These are phyloP conservation scores for Malacoraja senta DNA, from an alignment of 2,797 vertebrate genomes.

Conservation along the genomic window DNA sequence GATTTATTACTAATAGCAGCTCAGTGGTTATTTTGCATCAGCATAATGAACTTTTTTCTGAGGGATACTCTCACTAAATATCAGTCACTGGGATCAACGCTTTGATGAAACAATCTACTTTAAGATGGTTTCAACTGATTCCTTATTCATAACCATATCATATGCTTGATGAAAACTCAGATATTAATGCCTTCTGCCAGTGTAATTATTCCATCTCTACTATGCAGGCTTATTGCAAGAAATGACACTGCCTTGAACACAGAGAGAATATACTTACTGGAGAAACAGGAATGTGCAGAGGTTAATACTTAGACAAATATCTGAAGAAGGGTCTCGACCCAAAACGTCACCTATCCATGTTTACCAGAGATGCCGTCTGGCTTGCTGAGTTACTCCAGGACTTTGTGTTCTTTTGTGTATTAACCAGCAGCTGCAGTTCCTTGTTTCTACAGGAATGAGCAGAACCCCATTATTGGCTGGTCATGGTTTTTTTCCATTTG, in stretches of 20 bases:
- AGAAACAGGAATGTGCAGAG: not conserved
- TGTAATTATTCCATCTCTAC: not conserved
- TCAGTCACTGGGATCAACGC: not conserved
- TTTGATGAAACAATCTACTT: not conserved
- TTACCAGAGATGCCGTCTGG: too few relatives aligned
- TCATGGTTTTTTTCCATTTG: not conserved
- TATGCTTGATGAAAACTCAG: not conserved
- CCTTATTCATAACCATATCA: not conserved
- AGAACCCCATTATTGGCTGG: not conserved
- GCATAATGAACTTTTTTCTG: constrained; percentile 1
- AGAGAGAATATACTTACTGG: not conserved
- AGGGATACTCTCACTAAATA: not conserved
- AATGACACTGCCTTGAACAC: not conserved
- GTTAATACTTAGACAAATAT: too few relatives aligned
- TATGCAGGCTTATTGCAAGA: not conserved
- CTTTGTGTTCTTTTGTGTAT: too few relatives aligned
- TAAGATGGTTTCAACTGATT: not conserved
- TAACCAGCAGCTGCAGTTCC: too few relatives aligned
- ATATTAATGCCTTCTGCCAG: not conserved
- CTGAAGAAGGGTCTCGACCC: too few relatives aligned
- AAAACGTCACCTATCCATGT: too few relatives aligned
- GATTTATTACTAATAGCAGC: not conserved
- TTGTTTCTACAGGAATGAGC: not conserved
- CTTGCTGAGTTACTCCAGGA: too few relatives aligned
- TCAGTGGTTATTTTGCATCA: not conserved